Base-by-base conservation (phyloP, 2,888 invertebrate species). In the Magallana nippona region DNA sequence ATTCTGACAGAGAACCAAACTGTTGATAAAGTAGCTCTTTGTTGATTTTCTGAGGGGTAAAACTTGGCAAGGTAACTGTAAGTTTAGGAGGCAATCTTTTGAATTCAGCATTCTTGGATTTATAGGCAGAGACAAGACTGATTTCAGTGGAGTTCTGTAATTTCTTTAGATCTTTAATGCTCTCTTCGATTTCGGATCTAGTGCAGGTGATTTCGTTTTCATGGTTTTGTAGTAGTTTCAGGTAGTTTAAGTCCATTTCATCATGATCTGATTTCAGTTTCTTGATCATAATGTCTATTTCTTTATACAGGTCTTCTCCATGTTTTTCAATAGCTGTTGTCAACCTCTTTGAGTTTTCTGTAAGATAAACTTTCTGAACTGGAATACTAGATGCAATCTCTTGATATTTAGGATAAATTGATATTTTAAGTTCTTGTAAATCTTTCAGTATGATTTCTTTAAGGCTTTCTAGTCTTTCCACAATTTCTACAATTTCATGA, bases 1-100 rank as follows among this genome's bases (percentile, higher is more conserved):
- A 60, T n/a, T 17, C 60, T 60, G 60, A 60, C 60, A 60, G 60
- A 15, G 60, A 60, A 60, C 60, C 60, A 60, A 60, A 60, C 60
- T n/a, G 17, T 17, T 60, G 60, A 60, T 60, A 19, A 19, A 60
- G n/a, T 10, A n/a, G 15, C 19, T 60, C 17, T 17, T 10, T 60
- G 2, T 3, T 60, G 8, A 17, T 60, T 60, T 60, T 17, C n/a
- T 19, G 15, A 17, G 60, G n/a, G 19, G n/a, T n/a, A 19, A 60
- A 60, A 60, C 19, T 60, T 15, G 60, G 17, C 19, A 60, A 60
- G 17, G 60, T n/a, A 60, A 60, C 60, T 60, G 3, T 60, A 10
- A 60, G n/a, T 60, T 19, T 60, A 0, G 60, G 60, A 19, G 60
- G 60, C 19, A 60, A 3, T n/a, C n/a, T 17, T 17, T 19, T 60